A percentile compares a stretch with the other conserved stretches of the same genome.
These are phyloP conservation scores for Corvus hawaiiensis DNA, from an alignment of 2,113 vertebrate genomes.

Conservation along the genomic window DNA sequence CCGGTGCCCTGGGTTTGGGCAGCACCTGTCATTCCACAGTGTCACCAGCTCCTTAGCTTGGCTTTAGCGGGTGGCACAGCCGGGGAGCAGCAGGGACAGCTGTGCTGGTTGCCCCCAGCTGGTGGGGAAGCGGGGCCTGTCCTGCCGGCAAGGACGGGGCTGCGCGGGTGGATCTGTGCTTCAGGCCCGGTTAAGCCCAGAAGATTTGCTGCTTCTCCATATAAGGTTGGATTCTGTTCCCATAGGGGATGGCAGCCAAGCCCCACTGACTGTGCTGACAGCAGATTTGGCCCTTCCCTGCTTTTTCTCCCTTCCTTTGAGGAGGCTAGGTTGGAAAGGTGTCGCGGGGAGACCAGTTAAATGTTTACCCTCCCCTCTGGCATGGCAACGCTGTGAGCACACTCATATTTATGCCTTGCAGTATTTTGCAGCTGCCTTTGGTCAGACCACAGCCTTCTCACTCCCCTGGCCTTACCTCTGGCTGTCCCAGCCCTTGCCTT, in stretches of 20 bases:
- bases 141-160: background rate
- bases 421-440: background rate
- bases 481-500: background rate
- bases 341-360: background rate
- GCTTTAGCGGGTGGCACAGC: background rate
- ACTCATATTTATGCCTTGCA: background rate
- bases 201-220: conserved; percentile 18
- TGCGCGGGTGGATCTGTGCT: background rate
- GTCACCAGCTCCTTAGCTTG: conserved; percentile 27
- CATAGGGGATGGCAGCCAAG: background rate
- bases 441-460: background rate
- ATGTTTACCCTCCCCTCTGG: background rate
- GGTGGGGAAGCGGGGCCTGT: rapidly evolving
- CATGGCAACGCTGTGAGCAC: background rate
- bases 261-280: background rate
- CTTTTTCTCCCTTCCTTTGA: background rate
- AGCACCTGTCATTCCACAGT: background rate
- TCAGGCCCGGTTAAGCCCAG: background rate
- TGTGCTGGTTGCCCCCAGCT: background rate
- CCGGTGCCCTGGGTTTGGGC: rapidly evolving
- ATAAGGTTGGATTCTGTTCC: conserved; percentile 27
- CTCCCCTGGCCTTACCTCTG: background rate
- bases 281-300: background rate
- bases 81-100: background rate
- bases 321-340: background rate